Evolutionary conservation across 2,888 invertebrate species (phyloP), one percentile per base, ranked within the genome.

Genomic region (Lasioglossum lativentre): DNA sequence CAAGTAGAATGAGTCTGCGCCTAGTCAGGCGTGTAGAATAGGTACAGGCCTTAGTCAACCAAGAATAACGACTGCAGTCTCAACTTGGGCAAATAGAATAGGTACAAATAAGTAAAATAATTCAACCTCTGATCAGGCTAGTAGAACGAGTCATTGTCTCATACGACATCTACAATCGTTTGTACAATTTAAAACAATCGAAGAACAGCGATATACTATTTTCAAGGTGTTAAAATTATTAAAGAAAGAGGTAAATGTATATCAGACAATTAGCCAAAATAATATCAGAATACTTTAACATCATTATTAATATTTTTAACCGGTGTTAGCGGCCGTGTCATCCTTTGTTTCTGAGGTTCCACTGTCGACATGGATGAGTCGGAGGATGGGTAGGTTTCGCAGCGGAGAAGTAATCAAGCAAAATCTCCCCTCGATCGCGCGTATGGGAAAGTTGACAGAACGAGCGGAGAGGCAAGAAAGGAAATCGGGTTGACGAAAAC

Each of bases 401-500:
- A 68, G 63, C 59, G 59, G 77, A 80, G 76, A 80, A 63, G 77
- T 77, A 84, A 74, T 73, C 74, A 52, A 38, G 19, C 56, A 45
- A 34, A 56, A 56, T 27, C 63, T 16, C 52, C 76, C 47, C 70
- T 84, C 52, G n/a, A 56, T 66, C 27, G n/a, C 47, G 45, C 27
- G 71, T 38, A 56, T 45, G 71, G 77, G 75, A 84, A 68, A 83
- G 63, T 84, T 80, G 89, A 70, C 78, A 70, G 82, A 81, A 79
- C 45, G 52, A 68, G 30, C 73, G 80, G 77, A 70, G 80, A 74
- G 30, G 19, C 77, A 75, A 47, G 75, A 70, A 30, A 76, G 86
- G 79, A 77, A 82, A 82, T 86, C 70, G 56, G 75, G 52, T 52
- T 73, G 88, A 85, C 76, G 85, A 83, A 79, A 81, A 74, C 34